Percentiles rank a stretch among this genome's conserved stretches.
Conservation (phyloP, 2,888 invertebrate species). For the Polylopha cassiicola region DNA sequence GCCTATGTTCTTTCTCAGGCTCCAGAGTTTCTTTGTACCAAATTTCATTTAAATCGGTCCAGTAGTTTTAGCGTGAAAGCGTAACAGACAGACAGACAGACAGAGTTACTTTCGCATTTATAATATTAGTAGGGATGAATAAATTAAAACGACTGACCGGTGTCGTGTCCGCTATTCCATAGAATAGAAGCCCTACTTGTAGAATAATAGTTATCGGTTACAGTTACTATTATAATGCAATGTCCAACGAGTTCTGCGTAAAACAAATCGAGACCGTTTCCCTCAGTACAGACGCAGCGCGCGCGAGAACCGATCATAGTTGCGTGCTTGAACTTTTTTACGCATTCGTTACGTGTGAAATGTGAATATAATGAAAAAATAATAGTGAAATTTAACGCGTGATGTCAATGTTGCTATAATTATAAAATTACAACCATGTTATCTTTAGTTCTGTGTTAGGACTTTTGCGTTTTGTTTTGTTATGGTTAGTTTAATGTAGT, state of each 20-base stretch:
- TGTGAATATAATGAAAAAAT: constrained; percentile 4
- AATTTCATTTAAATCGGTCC: too few species aligned
- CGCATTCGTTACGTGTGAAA: constrained; percentile 25
- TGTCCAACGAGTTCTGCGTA: constrained; percentile 25
- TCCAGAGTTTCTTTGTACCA: too few species aligned
- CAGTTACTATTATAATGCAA: constrained; percentile 23
- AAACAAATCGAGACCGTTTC: constrained; percentile 27
- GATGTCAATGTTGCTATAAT: constrained; percentile 6
- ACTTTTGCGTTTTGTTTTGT: constrained; percentile 1
- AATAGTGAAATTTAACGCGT: constrained; percentile 11
- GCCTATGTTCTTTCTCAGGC: too few species aligned
- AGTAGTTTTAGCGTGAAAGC: too few species aligned
- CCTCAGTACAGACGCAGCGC: constrained; percentile 41
- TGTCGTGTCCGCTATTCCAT: too few species aligned
- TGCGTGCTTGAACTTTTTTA: constrained; percentile 35
- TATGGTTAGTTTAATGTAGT: constrained; percentile 9
- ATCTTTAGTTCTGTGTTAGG: not conserved
- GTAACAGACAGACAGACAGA: too few species aligned
- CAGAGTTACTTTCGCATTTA: too few species aligned
- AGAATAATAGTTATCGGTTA: constrained; percentile 9
- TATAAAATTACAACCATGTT: constrained; percentile 10
- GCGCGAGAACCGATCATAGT: constrained; percentile 45
- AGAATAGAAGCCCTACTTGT: constrained; percentile 8
- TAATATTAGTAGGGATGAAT: too few species aligned
- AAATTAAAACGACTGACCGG: too few species aligned